Evolutionary conservation across 2,888 invertebrate genomes (phyloP).

Genomic region (Zele albiditarsus): DNA sequence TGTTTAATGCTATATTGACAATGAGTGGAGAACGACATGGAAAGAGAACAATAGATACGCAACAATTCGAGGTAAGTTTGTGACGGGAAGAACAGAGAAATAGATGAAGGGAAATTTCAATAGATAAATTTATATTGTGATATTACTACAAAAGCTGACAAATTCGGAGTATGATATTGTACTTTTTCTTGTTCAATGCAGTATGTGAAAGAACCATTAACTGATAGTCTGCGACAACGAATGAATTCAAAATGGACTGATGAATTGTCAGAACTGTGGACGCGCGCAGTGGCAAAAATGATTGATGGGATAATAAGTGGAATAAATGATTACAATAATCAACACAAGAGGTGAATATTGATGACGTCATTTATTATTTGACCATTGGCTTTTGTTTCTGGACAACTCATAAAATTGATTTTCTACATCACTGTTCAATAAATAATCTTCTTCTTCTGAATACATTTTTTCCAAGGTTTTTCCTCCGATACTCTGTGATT

Average conservation of each 20-base stretch:
- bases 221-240: slow-evolving; percentile 69
- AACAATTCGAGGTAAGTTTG: slow-evolving; percentile 54
- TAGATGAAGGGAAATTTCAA: not conserved
- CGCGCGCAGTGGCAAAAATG: slow-evolving; percentile 29
- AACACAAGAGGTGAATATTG: not conserved
- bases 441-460: slow-evolving; percentile 33
- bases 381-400: not conserved
- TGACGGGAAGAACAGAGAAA: not conserved
- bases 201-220: slow-evolving; percentile 70
- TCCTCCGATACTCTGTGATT: not conserved
- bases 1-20: slow-evolving; percentile 53
- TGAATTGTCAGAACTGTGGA: slow-evolving; percentile 72
- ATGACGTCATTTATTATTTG: slow-evolving; percentile 5
- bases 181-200: slow-evolving; percentile 54
- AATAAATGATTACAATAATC: slow-evolving; percentile 9
- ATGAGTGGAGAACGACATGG: slow-evolving; percentile 71
- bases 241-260: slow-evolving; percentile 71
- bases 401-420: slow-evolving; percentile 18
- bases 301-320: not conserved
- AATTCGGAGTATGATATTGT: not conserved
- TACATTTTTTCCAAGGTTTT: not conserved
- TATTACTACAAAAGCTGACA: too few relatives aligned
- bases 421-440: slow-evolving; percentile 18
- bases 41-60: slow-evolving; percentile 67
- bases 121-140: too few relatives aligned